phyloP scores from a whole-genome alignment of 2,888 invertebrate genomes.

The Leptinotarsa rubiginosa region DNA sequence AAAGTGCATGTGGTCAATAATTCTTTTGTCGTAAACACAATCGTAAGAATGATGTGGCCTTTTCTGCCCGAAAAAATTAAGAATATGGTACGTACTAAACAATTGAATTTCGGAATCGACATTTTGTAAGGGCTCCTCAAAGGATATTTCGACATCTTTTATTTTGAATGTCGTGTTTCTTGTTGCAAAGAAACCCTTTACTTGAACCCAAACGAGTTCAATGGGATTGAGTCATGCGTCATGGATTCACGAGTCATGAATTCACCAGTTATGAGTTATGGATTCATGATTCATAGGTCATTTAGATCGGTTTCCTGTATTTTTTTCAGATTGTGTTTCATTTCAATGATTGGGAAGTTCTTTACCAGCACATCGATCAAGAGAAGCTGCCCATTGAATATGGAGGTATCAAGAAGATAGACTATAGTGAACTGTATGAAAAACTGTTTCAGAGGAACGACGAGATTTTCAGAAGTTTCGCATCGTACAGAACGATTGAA shows the following conservation, averaged over 20 bases:
- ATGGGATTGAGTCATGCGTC: too few species aligned
- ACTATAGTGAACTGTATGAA: slow-evolving; percentile 51
- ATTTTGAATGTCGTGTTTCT: too few species aligned
- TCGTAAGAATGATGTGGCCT: slow-evolving; percentile 60
- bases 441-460: slow-evolving; percentile 53
- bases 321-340: slow-evolving; percentile 62
- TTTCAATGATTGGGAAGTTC: slow-evolving; percentile 67
- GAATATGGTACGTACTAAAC: slow-evolving; percentile 50
- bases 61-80: slow-evolving; percentile 58
- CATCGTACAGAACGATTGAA: slow-evolving; percentile 39
- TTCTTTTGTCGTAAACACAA: slow-evolving; percentile 55
- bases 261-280: too few species aligned
- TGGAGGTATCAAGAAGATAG: slow-evolving; percentile 68
- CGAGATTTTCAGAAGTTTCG: slow-evolving; percentile 54
- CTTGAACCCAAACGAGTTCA: too few species aligned
- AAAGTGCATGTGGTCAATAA: slow-evolving; percentile 61
- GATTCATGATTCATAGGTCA: too few species aligned
- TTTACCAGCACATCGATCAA: slow-evolving; percentile 68
- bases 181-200: too few species aligned
- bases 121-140: too few species aligned
- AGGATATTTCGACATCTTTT: too few species aligned
- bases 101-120: too few species aligned
- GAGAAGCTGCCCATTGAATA: slow-evolving; percentile 70
- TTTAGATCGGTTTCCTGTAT: too few species aligned
- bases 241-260: too few species aligned